phyloP scores from a whole-genome alignment of 2,888 invertebrate genomes.

The Myopa tessellatipennis region DNA sequence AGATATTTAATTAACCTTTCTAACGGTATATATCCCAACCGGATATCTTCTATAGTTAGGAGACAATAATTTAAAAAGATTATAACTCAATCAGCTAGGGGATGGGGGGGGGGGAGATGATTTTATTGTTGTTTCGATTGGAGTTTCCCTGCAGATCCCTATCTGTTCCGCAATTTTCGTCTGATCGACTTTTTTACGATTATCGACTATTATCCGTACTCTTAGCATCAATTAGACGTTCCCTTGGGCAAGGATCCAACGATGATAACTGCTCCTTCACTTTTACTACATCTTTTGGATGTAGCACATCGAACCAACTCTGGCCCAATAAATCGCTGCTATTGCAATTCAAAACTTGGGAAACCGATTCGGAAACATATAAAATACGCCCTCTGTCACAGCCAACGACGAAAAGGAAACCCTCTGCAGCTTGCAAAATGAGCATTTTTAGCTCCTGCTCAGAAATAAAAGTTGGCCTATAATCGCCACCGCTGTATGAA shows the following conservation, averaged over 20 bases:
- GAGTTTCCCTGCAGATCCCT: no score
- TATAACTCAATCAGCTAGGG: no score
- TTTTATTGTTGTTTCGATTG: no score
- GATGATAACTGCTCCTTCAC: constrained; percentile 95
- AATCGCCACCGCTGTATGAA: constrained; percentile 80
- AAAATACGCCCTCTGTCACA: constrained; percentile 92
- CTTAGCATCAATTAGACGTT: constrained; percentile 91
- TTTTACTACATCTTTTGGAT: constrained; percentile 94
- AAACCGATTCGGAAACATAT: constrained; percentile 90
- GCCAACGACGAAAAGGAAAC: constrained; percentile 91
- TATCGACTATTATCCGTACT: constrained; percentile 70
- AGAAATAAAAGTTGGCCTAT: constrained; percentile 84
- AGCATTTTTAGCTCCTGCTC: constrained; percentile 89
- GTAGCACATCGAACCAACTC: constrained; percentile 93
- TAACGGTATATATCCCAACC: no score
- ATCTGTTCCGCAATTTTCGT: no score
- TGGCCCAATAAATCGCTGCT: constrained; percentile 90
- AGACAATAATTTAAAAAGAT: no score
- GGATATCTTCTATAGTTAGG: no score
- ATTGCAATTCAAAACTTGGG: constrained; percentile 82
- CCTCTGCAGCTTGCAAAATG: constrained; percentile 87
- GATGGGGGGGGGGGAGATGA: no score
- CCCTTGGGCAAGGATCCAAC: constrained; percentile 87
- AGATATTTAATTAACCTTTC: no score
- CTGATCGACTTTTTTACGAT: no score